phyloP scores from a whole-genome alignment of 2,888 invertebrate genomes.

The Erannis defoliaria region DNA sequence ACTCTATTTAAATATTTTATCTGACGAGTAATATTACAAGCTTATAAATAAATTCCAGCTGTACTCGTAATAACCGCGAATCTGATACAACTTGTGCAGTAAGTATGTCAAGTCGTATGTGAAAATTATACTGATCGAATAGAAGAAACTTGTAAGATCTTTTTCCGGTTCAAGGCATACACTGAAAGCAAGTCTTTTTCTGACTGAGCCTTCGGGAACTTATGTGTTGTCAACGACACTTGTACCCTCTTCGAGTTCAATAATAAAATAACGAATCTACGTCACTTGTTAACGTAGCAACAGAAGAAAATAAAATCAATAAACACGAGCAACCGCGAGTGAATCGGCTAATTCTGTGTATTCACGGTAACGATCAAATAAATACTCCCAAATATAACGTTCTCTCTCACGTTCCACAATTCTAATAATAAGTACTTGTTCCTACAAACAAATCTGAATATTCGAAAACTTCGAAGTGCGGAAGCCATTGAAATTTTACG shows the following conservation, averaged over 20 bases:
- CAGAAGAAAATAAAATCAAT: constrained; percentile 46
- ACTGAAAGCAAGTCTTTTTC: constrained; percentile 33
- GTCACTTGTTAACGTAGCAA: constrained; percentile 24
- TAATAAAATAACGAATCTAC: constrained; percentile 30
- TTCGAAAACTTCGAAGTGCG: constrained; percentile 50
- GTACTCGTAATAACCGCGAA: neutral
- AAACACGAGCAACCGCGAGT: constrained; percentile 31
- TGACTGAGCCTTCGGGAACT: constrained; percentile 29
- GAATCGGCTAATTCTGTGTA: constrained; percentile 30
- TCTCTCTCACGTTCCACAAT: constrained; percentile 39
- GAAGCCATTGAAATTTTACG: constrained; percentile 69
- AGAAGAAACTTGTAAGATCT: constrained; percentile 19
- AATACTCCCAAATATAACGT: constrained; percentile 43
- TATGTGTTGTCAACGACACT: constrained; percentile 32
- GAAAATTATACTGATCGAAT: constrained; percentile 17
- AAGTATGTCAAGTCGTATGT: neutral
- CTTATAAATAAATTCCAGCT: neutral
- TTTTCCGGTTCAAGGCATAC: constrained; percentile 34
- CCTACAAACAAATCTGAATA: constrained; percentile 47
- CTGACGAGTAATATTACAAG: neutral
- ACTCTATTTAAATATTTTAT: neutral
- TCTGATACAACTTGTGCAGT: neutral
- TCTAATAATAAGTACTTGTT: constrained; percentile 48
- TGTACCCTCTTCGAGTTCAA: constrained; percentile 22
- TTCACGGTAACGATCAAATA: constrained; percentile 43